Conservation (phyloP, 2,113 vertebrate genomes). For the Ophiodon elongatus region DNA sequence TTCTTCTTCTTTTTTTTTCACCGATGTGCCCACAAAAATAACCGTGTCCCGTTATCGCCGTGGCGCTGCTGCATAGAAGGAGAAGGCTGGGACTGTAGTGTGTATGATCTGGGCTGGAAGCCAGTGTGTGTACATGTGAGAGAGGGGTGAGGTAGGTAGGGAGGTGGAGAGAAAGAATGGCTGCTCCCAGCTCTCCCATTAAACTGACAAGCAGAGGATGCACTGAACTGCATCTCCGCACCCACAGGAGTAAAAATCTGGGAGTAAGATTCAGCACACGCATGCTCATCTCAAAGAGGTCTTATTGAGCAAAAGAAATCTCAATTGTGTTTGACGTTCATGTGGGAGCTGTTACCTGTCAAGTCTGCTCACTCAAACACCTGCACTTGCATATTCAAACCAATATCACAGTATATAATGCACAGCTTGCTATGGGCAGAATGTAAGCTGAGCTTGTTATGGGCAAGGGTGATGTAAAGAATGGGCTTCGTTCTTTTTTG, state of each 20-base stretch:
- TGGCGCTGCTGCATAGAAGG: slow-evolving; percentile 53
- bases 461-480: not conserved
- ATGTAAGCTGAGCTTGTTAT: not conserved
- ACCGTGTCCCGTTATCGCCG: slow-evolving; percentile 25
- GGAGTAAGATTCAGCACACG: not conserved
- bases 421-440: not conserved
- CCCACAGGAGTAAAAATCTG: slow-evolving; percentile 22
- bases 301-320: slow-evolving; percentile 1
- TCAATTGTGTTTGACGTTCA: not conserved
- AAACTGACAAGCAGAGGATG: slow-evolving; percentile 52
- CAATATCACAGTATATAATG: not conserved
- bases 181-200: slow-evolving; percentile 51
- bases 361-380: not conserved
- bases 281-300: slow-evolving; percentile 11
- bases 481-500: not conserved
- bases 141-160: slow-evolving; percentile 16
- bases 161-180: slow-evolving; percentile 39
- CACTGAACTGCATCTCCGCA: slow-evolving; percentile 40
- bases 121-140: slow-evolving; percentile 35
- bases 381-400: not conserved
- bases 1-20: not conserved
- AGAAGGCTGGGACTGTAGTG: slow-evolving; percentile 31
- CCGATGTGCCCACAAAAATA: slow-evolving; percentile 8
- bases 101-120: slow-evolving; percentile 51
- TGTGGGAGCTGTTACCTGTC: slow-evolving; percentile 13